These are phyloP conservation scores for Nasonia vitripennis DNA, from an alignment of 1,140 invertebrate species.

Conservation along the genomic window DNA sequence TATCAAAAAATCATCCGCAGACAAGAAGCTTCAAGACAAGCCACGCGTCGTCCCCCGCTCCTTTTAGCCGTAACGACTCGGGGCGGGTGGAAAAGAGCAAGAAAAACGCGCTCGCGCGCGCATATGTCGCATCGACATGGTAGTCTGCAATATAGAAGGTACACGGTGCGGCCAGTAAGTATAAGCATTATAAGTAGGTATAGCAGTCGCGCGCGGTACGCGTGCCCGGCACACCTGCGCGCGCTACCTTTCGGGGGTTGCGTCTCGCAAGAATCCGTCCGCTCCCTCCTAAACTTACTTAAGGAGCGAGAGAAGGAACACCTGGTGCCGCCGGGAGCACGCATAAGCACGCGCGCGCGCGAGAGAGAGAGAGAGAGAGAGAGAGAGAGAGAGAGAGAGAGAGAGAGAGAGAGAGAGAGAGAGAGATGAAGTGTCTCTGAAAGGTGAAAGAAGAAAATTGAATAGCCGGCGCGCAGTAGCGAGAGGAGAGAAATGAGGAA, in stretches of 20 bases:
- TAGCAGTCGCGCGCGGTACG: not conserved
- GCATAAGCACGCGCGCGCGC: not conserved
- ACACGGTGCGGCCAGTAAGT: not conserved
- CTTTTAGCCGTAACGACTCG: not conserved
- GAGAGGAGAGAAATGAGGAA: not conserved
- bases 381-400: not conserved
- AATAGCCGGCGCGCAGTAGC: not conserved
- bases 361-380: too few species aligned
- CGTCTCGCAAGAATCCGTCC: constrained; percentile 1
- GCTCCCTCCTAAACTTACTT: not conserved
- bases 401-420: not conserved
- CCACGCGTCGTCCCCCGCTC: too few species aligned
- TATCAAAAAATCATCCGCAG: not conserved
- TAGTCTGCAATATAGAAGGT: not conserved
- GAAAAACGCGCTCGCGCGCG: not conserved
- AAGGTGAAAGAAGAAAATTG: constrained; percentile 19
- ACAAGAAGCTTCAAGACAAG: not conserved
- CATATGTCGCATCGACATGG: not conserved
- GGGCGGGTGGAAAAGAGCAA: not conserved
- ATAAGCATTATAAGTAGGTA: not conserved
- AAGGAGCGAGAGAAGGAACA: constrained; percentile 1
- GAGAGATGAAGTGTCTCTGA: not conserved
- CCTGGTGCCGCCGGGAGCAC: not conserved
- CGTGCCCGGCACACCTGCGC: constrained; percentile 11
- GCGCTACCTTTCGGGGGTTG: constrained; percentile 6